phyloP scores from a whole-genome alignment of 2,888 invertebrate species.

The Phortica okadai region DNA sequence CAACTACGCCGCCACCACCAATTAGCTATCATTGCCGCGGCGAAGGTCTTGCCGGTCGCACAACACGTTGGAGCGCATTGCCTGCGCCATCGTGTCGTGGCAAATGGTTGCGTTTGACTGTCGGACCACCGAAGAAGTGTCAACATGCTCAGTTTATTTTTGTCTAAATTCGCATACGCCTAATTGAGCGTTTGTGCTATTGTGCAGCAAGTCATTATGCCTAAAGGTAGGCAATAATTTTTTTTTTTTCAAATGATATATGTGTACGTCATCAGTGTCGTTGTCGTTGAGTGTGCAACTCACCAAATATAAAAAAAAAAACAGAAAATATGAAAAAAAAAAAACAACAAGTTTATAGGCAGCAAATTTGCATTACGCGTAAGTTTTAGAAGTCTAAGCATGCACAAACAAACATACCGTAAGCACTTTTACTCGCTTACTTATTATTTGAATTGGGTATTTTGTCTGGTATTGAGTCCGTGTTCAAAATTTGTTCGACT shows the following conservation, averaged over 20 bases:
- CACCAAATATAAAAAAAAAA: neutral
- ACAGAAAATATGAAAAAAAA: neutral
- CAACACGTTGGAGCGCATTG: constrained; percentile 89
- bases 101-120: constrained; percentile 85
- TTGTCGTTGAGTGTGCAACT: neutral
- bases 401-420: neutral
- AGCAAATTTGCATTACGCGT: neutral
- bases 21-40: constrained; percentile 82
- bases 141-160: constrained; percentile 75
- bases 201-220: constrained; percentile 8
- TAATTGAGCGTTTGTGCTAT: neutral
- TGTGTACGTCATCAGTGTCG: too few relatives aligned
- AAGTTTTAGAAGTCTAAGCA: neutral
- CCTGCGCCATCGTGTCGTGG: constrained; percentile 93
- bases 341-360: neutral
- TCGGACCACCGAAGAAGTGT: constrained; percentile 76
- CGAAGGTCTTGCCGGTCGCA: constrained; percentile 86
- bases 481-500: too few relatives aligned
- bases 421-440: neutral
- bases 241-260: neutral
- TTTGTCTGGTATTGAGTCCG: too few relatives aligned
- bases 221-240: neutral
- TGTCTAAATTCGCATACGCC: constrained; percentile 63
- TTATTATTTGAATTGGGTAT: too few relatives aligned
- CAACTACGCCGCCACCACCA: constrained; percentile 55